Percentiles rank a stretch among this genome's conserved stretches.
Evolutionary conservation across 2,113 vertebrate genomes (phyloP).

Genomic region (Rhegmatorhina hoffmannsi): DNA sequence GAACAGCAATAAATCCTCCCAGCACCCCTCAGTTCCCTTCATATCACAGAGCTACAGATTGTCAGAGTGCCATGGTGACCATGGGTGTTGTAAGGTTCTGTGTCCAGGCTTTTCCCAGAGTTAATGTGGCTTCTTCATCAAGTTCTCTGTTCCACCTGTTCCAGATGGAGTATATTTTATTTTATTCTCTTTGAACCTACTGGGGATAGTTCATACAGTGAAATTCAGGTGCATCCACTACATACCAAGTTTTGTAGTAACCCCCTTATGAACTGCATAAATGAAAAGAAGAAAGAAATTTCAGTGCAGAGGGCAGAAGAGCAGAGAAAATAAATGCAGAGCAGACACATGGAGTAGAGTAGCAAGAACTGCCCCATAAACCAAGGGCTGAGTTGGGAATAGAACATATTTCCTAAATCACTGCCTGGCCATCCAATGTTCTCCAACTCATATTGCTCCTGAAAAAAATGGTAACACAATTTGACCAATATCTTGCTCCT

Average conservation of each 20-base stretch:
- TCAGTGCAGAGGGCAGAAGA: not conserved
- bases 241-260: not conserved
- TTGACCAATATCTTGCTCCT: not conserved
- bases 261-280: not conserved
- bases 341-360: not conserved
- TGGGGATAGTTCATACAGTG: not conserved
- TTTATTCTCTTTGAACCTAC: not conserved
- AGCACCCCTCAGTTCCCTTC: not conserved
- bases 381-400: not conserved
- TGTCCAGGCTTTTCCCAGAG: not conserved
- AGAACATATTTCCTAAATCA: not conserved
- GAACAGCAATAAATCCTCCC: conserved; percentile 21
- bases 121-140: fast-evolving
- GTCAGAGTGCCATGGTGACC: not conserved
- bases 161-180: not conserved
- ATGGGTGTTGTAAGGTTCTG: not conserved
- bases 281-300: not conserved
- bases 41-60: not conserved
- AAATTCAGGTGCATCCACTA: not conserved
- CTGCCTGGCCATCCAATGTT: not conserved
- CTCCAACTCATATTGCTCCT: not conserved
- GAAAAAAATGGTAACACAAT: not conserved
- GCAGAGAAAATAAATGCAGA: not conserved
- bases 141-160: not conserved
- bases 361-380: not conserved